Evolutionary conservation across 1,140 invertebrate species (phyloP).

Genomic region (Harpegnathos saltator): DNA sequence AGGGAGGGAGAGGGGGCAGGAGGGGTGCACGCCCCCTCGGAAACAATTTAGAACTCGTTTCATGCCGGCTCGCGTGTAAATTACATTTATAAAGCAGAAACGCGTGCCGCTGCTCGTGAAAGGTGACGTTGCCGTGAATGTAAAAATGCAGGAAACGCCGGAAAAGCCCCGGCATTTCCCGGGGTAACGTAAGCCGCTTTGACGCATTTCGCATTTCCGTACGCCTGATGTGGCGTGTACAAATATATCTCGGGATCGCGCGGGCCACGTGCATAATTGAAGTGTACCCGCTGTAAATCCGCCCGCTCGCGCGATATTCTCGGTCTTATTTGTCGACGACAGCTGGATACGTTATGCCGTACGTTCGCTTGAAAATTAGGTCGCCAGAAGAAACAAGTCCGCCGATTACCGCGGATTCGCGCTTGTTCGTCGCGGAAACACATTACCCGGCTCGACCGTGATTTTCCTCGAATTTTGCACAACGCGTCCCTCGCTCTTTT

Average conservation of each 20-base stretch:
- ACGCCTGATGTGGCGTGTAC: slow-evolving; percentile 9
- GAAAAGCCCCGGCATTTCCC: slow-evolving; percentile 5
- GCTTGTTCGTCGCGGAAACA: neutral
- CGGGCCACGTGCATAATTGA: neutral
- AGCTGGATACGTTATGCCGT: neutral
- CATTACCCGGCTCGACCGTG: neutral
- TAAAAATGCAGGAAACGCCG: neutral
- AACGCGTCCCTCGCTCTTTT: neutral
- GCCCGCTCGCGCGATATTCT: neutral
- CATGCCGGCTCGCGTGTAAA: neutral
- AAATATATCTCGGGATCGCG: neutral
- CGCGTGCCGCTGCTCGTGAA: slow-evolving; percentile 13
- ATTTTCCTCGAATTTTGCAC: neutral
- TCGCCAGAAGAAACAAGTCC: neutral
- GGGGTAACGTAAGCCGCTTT: neutral
- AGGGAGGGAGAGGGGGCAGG: neutral
- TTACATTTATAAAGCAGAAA: slow-evolving; percentile 21
- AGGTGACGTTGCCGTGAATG: slow-evolving; percentile 28
- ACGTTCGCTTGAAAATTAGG: slow-evolving; percentile 19
- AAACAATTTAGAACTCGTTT: slow-evolving; percentile 8
- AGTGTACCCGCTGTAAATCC: slow-evolving; percentile 17
- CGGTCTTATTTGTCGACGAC: slow-evolving; percentile 27
- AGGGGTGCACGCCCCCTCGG: neutral
- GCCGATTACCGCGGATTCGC: neutral
- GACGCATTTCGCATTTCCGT: neutral